Conservation (phyloP, 1,140 invertebrate species). For the Pemphigus obesinymphae region DNA sequence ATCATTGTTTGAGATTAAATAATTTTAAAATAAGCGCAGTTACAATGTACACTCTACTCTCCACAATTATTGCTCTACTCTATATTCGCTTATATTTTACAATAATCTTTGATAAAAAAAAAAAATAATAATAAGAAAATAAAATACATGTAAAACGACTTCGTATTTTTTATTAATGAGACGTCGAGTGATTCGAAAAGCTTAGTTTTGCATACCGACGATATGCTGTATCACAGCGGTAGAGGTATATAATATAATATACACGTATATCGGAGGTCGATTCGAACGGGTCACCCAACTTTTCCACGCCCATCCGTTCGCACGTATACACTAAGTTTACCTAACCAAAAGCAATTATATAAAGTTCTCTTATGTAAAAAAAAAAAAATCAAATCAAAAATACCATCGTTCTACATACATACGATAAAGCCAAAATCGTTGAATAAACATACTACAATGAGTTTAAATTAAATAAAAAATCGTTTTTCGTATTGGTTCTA, state of each 20-base stretch:
- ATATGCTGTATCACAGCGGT: not conserved
- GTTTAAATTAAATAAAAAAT: too few species aligned
- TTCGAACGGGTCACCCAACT: not conserved
- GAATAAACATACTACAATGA: too few species aligned
- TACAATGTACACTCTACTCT: too few species aligned
- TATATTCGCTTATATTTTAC: too few species aligned
- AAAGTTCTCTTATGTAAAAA: not conserved
- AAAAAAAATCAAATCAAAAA: too few species aligned
- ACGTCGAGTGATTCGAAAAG: not conserved
- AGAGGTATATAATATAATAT: not conserved
- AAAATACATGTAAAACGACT: too few species aligned
- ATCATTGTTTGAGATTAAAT: not conserved
- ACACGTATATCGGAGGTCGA: not conserved
- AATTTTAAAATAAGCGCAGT: too few species aligned
- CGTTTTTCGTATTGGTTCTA: too few species aligned
- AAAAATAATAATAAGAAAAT: not conserved
- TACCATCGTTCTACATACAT: too few species aligned
- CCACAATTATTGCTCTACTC: too few species aligned
- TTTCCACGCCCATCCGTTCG: not conserved
- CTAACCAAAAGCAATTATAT: not conserved
- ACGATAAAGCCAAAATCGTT: too few species aligned
- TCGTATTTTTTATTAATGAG: too few species aligned
- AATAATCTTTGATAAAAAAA: not conserved
- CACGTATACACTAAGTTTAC: not conserved
- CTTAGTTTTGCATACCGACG: not conserved